Base-by-base conservation (phyloP, 2,797 vertebrate species). In the Ctenopoma kingsleyae region DNA sequence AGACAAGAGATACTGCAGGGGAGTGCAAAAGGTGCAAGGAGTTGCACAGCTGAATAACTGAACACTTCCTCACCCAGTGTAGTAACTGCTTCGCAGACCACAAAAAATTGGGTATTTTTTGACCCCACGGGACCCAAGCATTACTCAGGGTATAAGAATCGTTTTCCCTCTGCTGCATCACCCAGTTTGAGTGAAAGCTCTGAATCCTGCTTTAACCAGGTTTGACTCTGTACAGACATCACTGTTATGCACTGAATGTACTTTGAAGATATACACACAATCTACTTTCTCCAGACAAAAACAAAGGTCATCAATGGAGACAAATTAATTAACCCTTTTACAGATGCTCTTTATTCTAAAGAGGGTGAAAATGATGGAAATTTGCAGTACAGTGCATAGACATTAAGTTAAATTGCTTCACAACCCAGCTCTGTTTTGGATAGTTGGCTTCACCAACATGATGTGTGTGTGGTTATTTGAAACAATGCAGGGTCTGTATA, bases 251-350 rank as follows among this genome's bases (percentile, higher is more conserved):
- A 38, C 17, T 44, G 16, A 41, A 9, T 48, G 35, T 36, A 19
- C 41, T 35, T 19, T 48, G n/a, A 69, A 54, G 25, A 20, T 48
- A 44, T 6, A 23, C 3, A 23, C 3, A 22, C 55, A 71, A 61
- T 67, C 40, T 53, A 30, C 51, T 43, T 53, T 58, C 41, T 49
- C n/a, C 9, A 6, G 8, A 30, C 27, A 53, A 41, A 55, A 54
- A 62, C 36, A 30, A 56, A 59, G 27, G 27, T 30, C 27, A 30
- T 30, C 7, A 7, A 5, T 6, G 27, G 35, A 36, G 11, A 11
- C 1, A 36, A 36, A 36, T 36, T 36, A 36, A 11, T 36, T 0
- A 53, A 1, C n/a, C 10, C n/a, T 19, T 22, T 35, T 53, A 12
- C n/a, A 53, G 17, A 20, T 2, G 2, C 17, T 19, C 27, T 15